These are phyloP conservation scores for Ramphastos sulfuratus DNA, from an alignment of 2,113 vertebrate species.

Conservation along the genomic window DNA sequence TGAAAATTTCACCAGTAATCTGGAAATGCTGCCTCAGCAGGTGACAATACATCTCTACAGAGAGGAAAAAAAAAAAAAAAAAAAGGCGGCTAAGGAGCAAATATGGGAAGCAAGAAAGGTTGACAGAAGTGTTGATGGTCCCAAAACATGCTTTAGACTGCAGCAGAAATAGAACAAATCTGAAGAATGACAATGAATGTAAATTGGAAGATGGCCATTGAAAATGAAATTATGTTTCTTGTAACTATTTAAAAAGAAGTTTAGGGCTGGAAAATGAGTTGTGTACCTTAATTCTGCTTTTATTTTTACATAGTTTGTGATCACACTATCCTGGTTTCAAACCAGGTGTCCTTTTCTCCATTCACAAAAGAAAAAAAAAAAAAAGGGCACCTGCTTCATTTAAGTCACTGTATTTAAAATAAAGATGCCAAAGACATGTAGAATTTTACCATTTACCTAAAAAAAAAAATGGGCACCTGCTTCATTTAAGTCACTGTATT, in stretches of 20 bases:
- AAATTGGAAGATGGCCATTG: not conserved
- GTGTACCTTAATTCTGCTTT: not conserved
- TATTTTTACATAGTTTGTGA: accelerated
- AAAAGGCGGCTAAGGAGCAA: not conserved
- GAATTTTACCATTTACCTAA: not conserved
- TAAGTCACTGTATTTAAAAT: not conserved
- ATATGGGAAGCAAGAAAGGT: not conserved
- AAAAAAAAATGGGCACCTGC: not conserved
- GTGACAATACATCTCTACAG: not conserved
- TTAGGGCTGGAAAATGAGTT: not conserved
- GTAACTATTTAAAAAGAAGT: not conserved
- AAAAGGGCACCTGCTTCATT: not conserved
- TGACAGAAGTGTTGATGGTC: not conserved
- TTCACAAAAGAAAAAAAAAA: not conserved
- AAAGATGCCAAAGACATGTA: not conserved
- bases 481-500: not conserved
- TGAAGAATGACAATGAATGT: not conserved
- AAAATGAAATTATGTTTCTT: not conserved
- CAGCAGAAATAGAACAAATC: not conserved
- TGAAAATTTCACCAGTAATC: not conserved
- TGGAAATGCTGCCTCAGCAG: not conserved
- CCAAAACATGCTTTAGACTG: not conserved
- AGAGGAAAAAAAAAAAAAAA: not conserved
- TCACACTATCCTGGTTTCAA: not conserved
- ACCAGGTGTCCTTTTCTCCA: not conserved